phyloP scores from a whole-genome alignment of 2,113 vertebrate genomes.

The Indicator indicator region DNA sequence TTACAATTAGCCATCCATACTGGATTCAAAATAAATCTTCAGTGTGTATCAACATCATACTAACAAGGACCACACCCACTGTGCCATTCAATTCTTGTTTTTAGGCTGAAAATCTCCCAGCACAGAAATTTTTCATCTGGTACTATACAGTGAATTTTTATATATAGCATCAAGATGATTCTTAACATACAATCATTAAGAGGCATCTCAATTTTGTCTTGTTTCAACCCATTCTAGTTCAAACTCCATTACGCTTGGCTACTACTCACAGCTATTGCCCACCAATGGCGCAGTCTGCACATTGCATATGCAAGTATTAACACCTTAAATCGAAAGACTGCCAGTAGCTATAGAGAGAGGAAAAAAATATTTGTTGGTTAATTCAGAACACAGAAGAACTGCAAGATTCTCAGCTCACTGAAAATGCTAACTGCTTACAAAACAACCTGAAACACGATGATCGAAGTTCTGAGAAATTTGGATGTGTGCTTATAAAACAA shows the following conservation, averaged over 20 bases:
- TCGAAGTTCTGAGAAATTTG: neutral
- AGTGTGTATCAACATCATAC: neutral
- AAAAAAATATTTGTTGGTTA: constrained; percentile 53
- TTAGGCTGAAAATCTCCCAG: neutral
- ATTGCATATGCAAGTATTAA: constrained; percentile 94
- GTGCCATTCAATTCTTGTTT: neutral
- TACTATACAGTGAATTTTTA: neutral
- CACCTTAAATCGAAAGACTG: constrained; percentile 90
- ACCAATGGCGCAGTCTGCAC: constrained; percentile 93
- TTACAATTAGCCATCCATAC: neutral
- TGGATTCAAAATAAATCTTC: neutral
- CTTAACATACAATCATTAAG: neutral
- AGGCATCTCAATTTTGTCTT: neutral
- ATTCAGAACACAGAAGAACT: constrained; percentile 45
- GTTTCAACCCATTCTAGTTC: neutral
- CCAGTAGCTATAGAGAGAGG: constrained; percentile 83
- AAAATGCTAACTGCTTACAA: neutral
- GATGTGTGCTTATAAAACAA: neutral
- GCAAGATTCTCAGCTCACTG: neutral
- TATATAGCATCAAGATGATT: neutral
- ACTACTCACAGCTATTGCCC: constrained; percentile 92
- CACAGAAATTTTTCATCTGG: neutral
- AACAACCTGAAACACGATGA: neutral
- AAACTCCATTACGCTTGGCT: constrained; percentile 26
- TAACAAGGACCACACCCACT: neutral